Conservation (phyloP, 2,797 vertebrate genomes). For the Rhinogobio ventralis region DNA sequence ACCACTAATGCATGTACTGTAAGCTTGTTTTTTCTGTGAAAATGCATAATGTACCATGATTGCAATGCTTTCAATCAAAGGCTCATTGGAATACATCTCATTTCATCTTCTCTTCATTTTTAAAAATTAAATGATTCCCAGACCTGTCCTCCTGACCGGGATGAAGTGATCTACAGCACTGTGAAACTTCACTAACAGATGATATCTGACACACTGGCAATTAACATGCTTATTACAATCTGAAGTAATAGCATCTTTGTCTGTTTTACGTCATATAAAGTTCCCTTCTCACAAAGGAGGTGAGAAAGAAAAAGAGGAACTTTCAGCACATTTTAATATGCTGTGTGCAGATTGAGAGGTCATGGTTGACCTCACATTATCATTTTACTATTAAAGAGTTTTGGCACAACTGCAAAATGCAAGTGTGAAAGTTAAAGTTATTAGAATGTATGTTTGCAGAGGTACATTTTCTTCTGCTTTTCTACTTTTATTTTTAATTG, state of each 20-base stretch:
- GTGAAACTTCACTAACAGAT: slow-evolving; percentile 2
- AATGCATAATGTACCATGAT: neutral
- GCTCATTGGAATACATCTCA: neutral
- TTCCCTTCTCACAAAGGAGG: neutral
- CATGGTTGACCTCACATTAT: neutral
- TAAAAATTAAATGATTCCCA: slow-evolving; percentile 19
- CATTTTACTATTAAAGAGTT: neutral
- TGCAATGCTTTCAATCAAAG: neutral
- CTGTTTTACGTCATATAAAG: neutral
- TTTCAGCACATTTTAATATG: neutral
- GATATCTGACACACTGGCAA: neutral
- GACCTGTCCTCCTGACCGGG: neutral
- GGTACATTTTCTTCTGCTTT: slow-evolving; percentile 4
- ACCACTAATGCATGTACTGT: neutral
- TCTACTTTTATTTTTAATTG: neutral
- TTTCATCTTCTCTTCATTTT: too few species aligned
- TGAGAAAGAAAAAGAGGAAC: neutral
- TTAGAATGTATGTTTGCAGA: neutral
- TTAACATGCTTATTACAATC: neutral
- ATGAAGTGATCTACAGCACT: slow-evolving; percentile 42
- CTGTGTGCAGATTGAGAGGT: neutral
- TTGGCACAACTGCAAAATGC: neutral
- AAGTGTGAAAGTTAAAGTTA: too few species aligned
- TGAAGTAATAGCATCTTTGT: neutral
- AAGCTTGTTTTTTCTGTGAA: too few species aligned